These are phyloP conservation scores for Diorhabda elongata DNA, from an alignment of 1,140 invertebrate genomes.

Conservation along the genomic window DNA sequence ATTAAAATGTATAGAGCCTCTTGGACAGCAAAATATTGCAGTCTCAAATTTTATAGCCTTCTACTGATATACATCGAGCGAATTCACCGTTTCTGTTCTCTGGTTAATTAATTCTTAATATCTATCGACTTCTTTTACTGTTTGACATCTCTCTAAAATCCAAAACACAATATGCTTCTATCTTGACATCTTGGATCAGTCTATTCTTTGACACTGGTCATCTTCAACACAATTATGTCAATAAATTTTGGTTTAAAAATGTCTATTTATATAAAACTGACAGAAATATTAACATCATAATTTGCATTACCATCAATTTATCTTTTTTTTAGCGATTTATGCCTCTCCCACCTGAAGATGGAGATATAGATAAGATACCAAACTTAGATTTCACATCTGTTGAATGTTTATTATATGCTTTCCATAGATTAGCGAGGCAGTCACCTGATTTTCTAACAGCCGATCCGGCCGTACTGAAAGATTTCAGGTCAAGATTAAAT, in stretches of 20 bases:
- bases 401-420: constrained; percentile 85
- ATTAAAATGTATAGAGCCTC: too few relatives aligned
- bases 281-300: neutral
- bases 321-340: constrained; percentile 60
- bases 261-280: neutral
- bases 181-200: too few relatives aligned
- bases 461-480: constrained; percentile 78
- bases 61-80: too few relatives aligned
- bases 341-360: constrained; percentile 73
- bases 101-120: too few relatives aligned
- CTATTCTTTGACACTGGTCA: too few relatives aligned
- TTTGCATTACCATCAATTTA: neutral
- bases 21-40: too few relatives aligned
- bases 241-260: neutral
- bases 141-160: too few relatives aligned
- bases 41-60: too few relatives aligned
- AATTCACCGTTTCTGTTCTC: too few relatives aligned
- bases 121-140: too few relatives aligned
- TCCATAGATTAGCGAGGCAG: constrained; percentile 83
- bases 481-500: constrained; percentile 82
- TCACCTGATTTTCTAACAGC: constrained; percentile 74
- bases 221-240: too few relatives aligned
- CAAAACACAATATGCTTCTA: too few relatives aligned
- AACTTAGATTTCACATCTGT: constrained; percentile 88
- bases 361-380: constrained; percentile 59